These are phyloP conservation scores for Drosophila equinoxialis DNA, from an alignment of 1,140 invertebrate species.

Conservation along the genomic window DNA sequence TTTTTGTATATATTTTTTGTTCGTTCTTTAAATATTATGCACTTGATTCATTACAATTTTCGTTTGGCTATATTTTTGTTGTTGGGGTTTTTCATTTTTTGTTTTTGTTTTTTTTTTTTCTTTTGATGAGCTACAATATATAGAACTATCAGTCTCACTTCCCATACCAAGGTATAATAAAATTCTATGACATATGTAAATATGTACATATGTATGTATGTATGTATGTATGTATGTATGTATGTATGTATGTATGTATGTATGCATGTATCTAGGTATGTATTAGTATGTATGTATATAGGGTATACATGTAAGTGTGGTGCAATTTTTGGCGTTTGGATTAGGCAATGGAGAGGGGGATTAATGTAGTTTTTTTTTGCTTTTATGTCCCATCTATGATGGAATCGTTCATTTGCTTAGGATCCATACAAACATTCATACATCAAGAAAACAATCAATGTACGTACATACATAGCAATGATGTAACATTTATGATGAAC, in stretches of 20 bases:
- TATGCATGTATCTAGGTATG: not conserved
- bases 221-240: slow-evolving; percentile 27
- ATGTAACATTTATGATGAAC: not conserved
- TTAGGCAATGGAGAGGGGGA: not conserved
- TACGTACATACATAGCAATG: not conserved
- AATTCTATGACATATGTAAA: slow-evolving; percentile 45
- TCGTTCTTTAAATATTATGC: not conserved
- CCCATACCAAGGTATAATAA: slow-evolving; percentile 69
- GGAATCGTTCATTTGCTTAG: not conserved
- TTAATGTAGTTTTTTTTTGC: not conserved
- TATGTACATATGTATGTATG: slow-evolving; percentile 35
- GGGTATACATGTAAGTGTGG: not conserved
- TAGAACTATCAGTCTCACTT: slow-evolving; percentile 83
- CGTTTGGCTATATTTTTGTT: not conserved
- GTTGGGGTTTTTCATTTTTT: slow-evolving; percentile 27
- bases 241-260: slow-evolving; percentile 10
- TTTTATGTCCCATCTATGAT: slow-evolving; percentile 4
- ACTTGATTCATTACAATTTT: not conserved
- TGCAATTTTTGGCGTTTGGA: not conserved
- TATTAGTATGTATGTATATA: slow-evolving; percentile 18
- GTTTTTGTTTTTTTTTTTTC: slow-evolving; percentile 30
- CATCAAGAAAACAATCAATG: not conserved
- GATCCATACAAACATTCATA: not conserved
- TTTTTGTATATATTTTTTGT: no score
- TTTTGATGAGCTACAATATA: slow-evolving; percentile 74